Evolutionary conservation across 2,888 invertebrate genomes (phyloP).

Genomic region (Campoplex nolae): DNA sequence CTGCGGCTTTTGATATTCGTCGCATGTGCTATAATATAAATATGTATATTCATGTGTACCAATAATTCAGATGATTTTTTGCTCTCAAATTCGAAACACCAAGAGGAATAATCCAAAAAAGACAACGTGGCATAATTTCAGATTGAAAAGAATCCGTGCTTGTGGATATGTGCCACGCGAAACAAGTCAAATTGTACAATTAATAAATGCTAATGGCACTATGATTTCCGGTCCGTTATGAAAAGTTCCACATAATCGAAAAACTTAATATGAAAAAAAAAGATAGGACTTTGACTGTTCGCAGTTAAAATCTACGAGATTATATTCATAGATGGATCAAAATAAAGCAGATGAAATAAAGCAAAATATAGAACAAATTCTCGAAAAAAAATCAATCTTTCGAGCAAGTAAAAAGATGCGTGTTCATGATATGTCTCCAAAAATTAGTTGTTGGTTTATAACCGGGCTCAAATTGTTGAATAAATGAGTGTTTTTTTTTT

Average conservation of each 20-base stretch:
- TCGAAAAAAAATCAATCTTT: conserved; percentile 12
- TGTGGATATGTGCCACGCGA: too few relatives aligned
- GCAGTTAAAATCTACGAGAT: background rate
- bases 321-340: background rate
- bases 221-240: conserved; percentile 39
- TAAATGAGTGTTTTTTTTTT: background rate
- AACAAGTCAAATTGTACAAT: background rate
- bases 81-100: too few relatives aligned
- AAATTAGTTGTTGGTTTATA: background rate
- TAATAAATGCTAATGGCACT: background rate
- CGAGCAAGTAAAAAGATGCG: conserved; percentile 4
- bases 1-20: too few relatives aligned
- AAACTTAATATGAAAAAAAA: conserved; percentile 8
- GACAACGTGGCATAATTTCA: too few relatives aligned
- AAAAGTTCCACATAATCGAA: conserved; percentile 39
- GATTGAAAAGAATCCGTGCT: too few relatives aligned
- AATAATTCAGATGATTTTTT: too few relatives aligned
- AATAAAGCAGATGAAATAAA: background rate
- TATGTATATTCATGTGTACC: too few relatives aligned
- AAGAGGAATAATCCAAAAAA: too few relatives aligned
- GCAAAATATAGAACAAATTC: background rate
- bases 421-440: background rate
- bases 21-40: too few relatives aligned
- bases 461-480: background rate
- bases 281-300: background rate